Conservation (phyloP, 2,888 invertebrate genomes). For the Pycnomerus fuliginosus region DNA sequence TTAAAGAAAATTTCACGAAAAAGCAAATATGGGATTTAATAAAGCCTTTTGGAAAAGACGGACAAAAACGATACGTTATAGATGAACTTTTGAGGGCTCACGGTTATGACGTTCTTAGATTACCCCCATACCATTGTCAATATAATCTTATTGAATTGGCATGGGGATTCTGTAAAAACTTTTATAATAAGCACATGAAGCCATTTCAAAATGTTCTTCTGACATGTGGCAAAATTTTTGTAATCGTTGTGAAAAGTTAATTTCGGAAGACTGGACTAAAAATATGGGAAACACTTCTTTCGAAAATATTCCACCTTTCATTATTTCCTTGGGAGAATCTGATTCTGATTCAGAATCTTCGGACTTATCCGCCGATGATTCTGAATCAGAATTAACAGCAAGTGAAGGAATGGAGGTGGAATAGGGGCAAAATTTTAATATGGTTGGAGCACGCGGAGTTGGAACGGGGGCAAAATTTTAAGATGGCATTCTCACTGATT, state of each 20-base stretch:
- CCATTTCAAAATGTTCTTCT: background rate
- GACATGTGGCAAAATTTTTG: background rate
- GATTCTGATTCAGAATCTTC: background rate
- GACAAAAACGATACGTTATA: slow-evolving; percentile 4
- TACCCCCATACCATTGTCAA: slow-evolving; percentile 15
- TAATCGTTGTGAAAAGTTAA: background rate
- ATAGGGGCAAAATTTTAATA: background rate
- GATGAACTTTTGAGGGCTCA: slow-evolving; percentile 10
- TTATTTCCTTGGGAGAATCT: background rate
- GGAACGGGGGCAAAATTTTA: background rate
- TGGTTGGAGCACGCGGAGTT: too few relatives aligned
- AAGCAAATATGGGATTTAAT: slow-evolving; percentile 9
- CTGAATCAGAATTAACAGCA: too few relatives aligned
- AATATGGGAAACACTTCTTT: background rate
- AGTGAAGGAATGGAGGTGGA: background rate
- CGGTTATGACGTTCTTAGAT: slow-evolving; percentile 9
- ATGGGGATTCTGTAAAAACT: slow-evolving; percentile 11
- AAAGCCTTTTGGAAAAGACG: slow-evolving; percentile 25
- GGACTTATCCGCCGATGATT: too few relatives aligned
- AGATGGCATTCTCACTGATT: too few relatives aligned
- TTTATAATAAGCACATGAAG: slow-evolving; percentile 11
- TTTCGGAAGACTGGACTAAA: slow-evolving; percentile 1
- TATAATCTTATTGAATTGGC: slow-evolving; percentile 16
- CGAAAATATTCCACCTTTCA: background rate
- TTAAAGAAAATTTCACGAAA: slow-evolving; percentile 16